phyloP scores from a whole-genome alignment of 2,113 vertebrate genomes.

The Pedionomus torquatus region DNA sequence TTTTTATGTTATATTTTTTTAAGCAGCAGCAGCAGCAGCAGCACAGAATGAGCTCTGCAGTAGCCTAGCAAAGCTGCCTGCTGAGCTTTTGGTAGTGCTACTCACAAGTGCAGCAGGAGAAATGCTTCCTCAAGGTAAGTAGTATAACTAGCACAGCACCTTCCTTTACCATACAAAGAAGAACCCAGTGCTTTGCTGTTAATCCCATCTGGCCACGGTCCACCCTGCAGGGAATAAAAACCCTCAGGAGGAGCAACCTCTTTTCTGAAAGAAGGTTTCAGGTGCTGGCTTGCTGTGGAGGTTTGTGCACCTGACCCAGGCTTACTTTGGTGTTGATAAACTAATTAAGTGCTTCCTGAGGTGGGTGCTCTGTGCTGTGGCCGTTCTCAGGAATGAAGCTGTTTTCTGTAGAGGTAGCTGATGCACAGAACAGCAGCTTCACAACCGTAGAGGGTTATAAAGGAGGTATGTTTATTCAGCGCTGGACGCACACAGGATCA shows the following conservation, averaged over 20 bases:
- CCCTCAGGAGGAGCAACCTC: background rate
- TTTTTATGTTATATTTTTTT: background rate
- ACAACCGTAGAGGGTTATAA: too few relatives aligned
- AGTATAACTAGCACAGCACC: background rate
- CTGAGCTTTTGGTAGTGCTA: background rate
- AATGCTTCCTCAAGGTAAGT: background rate
- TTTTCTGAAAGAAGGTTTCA: background rate
- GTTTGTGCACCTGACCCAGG: too few relatives aligned
- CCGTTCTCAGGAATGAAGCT: fast-evolving
- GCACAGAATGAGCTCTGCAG: background rate
- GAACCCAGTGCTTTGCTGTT: background rate
- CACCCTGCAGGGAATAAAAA: background rate
- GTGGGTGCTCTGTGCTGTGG: fast-evolving
- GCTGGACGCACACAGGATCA: too few relatives aligned
- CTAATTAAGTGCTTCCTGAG: fast-evolving
- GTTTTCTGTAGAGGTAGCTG: background rate
- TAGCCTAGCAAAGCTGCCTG: background rate
- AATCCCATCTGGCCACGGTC: background rate
- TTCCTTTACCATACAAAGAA: too few relatives aligned
- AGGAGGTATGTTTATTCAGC: too few relatives aligned
- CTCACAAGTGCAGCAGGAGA: background rate
- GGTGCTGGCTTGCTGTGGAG: background rate
- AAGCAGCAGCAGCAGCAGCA: background rate
- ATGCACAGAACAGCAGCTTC: too few relatives aligned
- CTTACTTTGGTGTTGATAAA: fast-evolving